These are phyloP conservation scores for Syritta pipiens DNA, from an alignment of 2,888 invertebrate species.

Conservation along the genomic window DNA sequence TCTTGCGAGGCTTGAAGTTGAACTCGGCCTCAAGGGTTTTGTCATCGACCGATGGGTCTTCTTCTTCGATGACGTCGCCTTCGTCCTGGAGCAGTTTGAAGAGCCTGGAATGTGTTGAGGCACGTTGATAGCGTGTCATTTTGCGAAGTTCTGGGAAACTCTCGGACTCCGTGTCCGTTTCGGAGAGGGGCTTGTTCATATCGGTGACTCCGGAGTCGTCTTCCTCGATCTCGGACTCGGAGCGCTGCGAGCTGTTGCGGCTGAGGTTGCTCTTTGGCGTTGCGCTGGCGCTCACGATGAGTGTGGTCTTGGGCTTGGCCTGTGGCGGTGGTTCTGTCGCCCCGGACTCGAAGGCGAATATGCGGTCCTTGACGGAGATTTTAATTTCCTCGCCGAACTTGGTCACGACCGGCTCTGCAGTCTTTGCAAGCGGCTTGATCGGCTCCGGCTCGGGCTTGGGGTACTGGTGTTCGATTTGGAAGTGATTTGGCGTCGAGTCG, in stretches of 20 bases:
- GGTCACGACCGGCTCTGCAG: conserved; percentile 10
- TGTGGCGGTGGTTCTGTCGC: conserved; percentile 38
- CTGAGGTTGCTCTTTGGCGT: conserved; percentile 74
- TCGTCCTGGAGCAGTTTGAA: conserved; percentile 85
- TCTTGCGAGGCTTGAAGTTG: conserved; percentile 75
- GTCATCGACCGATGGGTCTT: conserved; percentile 74
- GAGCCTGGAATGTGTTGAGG: conserved; percentile 86
- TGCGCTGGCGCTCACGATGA: conserved; percentile 75
- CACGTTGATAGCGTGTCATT: conserved; percentile 83
- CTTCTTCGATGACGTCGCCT: conserved; percentile 76
- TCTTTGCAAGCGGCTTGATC: conserved; percentile 65
- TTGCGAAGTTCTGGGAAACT: conserved; percentile 82
- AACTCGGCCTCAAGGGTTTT: conserved; percentile 71
- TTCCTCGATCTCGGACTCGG: conserved; percentile 81
- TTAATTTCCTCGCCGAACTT: conserved; percentile 73
- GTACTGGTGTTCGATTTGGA: conserved; percentile 65
- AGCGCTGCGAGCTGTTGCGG: conserved; percentile 77
- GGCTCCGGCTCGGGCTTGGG: conserved; percentile 53
- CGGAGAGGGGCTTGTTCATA: conserved; percentile 84
- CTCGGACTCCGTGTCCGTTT: conserved; percentile 84
- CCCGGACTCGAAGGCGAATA: conserved; percentile 75
- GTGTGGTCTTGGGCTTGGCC: conserved; percentile 59
- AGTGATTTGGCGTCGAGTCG: conserved; percentile 73
- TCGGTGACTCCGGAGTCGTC: conserved; percentile 88
- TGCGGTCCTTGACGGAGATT: conserved; percentile 76